Evolutionary conservation across 2,797 vertebrate genomes (phyloP).

Genomic region (Sitta carolinensis): DNA sequence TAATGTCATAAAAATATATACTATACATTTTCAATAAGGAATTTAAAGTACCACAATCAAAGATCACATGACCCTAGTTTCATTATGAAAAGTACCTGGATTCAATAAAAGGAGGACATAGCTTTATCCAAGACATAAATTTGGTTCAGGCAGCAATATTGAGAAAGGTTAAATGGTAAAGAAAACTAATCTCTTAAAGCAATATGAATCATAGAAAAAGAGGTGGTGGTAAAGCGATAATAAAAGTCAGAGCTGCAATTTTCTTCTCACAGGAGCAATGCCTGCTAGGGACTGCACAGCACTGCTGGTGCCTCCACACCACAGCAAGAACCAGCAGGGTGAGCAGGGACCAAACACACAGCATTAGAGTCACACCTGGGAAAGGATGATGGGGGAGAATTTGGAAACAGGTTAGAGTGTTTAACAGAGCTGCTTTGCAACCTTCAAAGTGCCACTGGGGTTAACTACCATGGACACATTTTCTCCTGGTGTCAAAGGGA

Average conservation of each 20-base stretch:
- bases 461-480: fast-evolving
- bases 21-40: slow-evolving; percentile 51
- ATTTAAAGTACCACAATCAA: slow-evolving; percentile 55
- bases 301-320: not conserved
- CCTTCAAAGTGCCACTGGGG: not conserved
- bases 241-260: slow-evolving; percentile 61
- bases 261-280: slow-evolving; percentile 26
- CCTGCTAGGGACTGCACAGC: not conserved
- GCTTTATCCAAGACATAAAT: slow-evolving; percentile 68
- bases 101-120: slow-evolving; percentile 71
- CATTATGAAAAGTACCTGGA: slow-evolving; percentile 62
- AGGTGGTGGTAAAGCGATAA: slow-evolving; percentile 50
- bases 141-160: slow-evolving; percentile 72
- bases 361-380: not conserved
- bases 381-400: not conserved
- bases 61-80: slow-evolving; percentile 63
- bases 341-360: too few species aligned
- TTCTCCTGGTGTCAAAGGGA: not conserved
- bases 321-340: fast-evolving
- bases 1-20: slow-evolving; percentile 59
- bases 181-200: slow-evolving; percentile 73
- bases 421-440: not conserved
- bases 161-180: slow-evolving; percentile 75
- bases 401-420: not conserved
- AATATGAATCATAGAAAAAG: slow-evolving; percentile 69